Base-by-base conservation (phyloP, 2,797 vertebrate genomes). In the Tiaroga cobitis region DNA sequence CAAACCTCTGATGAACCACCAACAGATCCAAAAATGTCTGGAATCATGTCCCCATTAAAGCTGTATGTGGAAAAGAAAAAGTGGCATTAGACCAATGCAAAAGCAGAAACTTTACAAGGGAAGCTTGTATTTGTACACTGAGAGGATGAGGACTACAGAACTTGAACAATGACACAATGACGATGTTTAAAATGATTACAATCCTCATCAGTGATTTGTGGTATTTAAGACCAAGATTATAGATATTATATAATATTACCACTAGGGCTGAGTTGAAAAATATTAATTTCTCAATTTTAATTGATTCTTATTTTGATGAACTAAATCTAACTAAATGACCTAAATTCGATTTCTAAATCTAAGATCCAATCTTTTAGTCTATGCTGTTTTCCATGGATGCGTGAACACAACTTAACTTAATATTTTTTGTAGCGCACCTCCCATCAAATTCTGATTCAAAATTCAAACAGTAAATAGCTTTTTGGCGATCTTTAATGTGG, bases 1-100 rank as follows among this genome's bases (percentile, higher is more conserved):
- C 95, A 96, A 86, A 98, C 93, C 91, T 96, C 94, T 2, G 95
- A 95, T 18, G 89, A 41, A 0, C 91, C 93, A 63, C 72, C 89
- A 8, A 93, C 94, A 74, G 93, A 85, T 87, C 97, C 98, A 92
- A 99, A 97, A 87, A 99, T 84, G 78, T 99, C 98, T 87, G 98
- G 98, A 92, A 99, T 96, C 95, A 99, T 95, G 88, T 99, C 97
- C 34, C 97, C 98, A 85, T 99, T 96, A 91, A 98, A 99, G 92
- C 98, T 99, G 94, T 82, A 92, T 54, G 18, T 18, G 10, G 11
- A 80, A 26, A 79, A 67, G 3, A 43, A 21, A 13, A 83, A 34
- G 13, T 1, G 8, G 29, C 16, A 59, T 49, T 37, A 32, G 21
- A 32, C 15, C 32, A 6, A 32, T 37, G 16, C 29, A 63, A 59